Conservation (phyloP, 1,140 invertebrate genomes). For the Heterodera carotae region DNA sequence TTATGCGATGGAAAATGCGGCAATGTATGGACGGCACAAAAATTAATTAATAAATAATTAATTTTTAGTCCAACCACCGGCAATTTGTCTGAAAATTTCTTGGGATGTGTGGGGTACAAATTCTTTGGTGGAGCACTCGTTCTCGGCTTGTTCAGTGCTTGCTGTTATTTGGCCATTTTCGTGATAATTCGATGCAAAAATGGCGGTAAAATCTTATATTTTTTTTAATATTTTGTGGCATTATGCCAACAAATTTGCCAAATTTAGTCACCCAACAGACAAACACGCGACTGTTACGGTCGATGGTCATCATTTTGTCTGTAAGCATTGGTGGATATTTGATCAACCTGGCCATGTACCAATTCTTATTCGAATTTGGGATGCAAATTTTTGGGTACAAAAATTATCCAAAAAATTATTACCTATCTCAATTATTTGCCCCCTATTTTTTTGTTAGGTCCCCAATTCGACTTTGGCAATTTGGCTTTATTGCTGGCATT, state of each 20-base stretch:
- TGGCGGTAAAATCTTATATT: slow-evolving; percentile 7
- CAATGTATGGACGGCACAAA: background rate
- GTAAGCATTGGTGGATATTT: slow-evolving; percentile 19
- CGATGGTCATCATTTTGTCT: slow-evolving; percentile 19
- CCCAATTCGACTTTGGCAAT: slow-evolving; percentile 9
- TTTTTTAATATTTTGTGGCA: background rate
- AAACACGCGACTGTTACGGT: slow-evolving; percentile 21
- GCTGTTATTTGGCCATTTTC: slow-evolving; percentile 15
- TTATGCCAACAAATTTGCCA: background rate
- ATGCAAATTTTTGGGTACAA: background rate
- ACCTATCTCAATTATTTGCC: too few relatives aligned
- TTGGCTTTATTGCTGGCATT: slow-evolving; percentile 22
- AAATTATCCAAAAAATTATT: too few relatives aligned
- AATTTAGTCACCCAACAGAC: slow-evolving; percentile 25
- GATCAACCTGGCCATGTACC: slow-evolving; percentile 7
- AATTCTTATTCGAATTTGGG: background rate
- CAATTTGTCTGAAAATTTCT: background rate
- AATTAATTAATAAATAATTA: background rate
- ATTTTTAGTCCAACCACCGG: slow-evolving; percentile 22
- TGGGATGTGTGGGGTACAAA: background rate
- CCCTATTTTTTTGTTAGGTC: too few relatives aligned
- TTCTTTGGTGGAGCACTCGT: slow-evolving; percentile 1
- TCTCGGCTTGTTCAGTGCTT: background rate
- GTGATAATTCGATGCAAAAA: slow-evolving; percentile 22
- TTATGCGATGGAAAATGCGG: slow-evolving; percentile 14